A percentile compares a stretch with the other conserved stretches of the same genome.
Conservation (phyloP, 92 coral and sea anemone genomes). For the Galaxea fascicularis region DNA sequence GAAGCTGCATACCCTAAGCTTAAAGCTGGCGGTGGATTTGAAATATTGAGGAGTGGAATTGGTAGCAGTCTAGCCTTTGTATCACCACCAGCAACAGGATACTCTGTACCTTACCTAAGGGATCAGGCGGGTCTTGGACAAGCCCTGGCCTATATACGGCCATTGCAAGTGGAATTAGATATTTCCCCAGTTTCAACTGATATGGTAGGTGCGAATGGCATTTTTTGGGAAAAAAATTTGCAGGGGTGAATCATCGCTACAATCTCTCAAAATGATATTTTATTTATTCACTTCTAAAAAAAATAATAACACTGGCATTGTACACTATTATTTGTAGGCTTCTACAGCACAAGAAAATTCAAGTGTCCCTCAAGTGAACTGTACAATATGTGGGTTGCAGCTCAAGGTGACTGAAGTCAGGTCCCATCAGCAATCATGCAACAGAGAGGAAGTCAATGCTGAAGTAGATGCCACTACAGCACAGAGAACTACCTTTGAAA, state of each 20-base stretch:
- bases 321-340: conserved; percentile 6
- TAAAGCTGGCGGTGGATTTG: conserved; percentile 55
- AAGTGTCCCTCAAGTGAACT: conserved; percentile 33
- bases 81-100: conserved; percentile 59
- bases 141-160: conserved; percentile 64
- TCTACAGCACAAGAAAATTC: conserved; percentile 29
- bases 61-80: conserved; percentile 32
- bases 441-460: conserved; percentile 3
- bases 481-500: conserved; percentile 7
- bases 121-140: conserved; percentile 63
- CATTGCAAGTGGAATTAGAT: conserved; percentile 56
- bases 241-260: conserved; percentile 15
- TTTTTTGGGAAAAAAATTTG: conserved; percentile 13
- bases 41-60: conserved; percentile 52
- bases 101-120: conserved; percentile 59
- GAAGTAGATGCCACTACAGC: conserved; percentile 6
- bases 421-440: conserved; percentile 31
- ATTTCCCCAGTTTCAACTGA: conserved; percentile 35
- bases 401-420: conserved; percentile 42
- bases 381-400: conserved; percentile 34
- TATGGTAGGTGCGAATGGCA: conserved; percentile 19
- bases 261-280: conserved; percentile 1
- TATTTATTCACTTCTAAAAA: neutral
- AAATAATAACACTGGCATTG: neutral
- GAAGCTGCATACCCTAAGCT: conserved; percentile 55